Evolutionary conservation across 2,888 invertebrate species (phyloP).

Genomic region (Hyles lineata): DNA sequence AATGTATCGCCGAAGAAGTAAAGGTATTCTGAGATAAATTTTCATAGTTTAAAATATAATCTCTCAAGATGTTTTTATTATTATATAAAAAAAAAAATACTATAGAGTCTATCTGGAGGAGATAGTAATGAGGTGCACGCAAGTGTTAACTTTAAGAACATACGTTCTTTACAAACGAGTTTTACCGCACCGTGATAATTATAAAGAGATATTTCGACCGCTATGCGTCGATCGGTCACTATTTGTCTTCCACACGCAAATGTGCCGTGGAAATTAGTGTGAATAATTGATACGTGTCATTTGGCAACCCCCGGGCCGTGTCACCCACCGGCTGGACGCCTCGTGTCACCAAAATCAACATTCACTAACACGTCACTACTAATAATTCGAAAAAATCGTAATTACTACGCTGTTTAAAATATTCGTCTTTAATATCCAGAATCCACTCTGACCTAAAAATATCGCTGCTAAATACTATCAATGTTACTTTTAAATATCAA

Average conservation of each 20-base stretch:
- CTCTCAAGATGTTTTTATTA: too few species aligned
- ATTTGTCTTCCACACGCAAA: slow-evolving; percentile 84
- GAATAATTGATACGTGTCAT: slow-evolving; percentile 84
- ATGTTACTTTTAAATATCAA: too few species aligned
- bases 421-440: neutral
- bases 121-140: neutral
- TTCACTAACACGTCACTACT: slow-evolving; percentile 33
- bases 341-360: slow-evolving; percentile 57
- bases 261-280: slow-evolving; percentile 79
- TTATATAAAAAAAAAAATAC: too few species aligned
- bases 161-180: slow-evolving; percentile 55
- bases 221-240: slow-evolving; percentile 68
- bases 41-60: too few species aligned
- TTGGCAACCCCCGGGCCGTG: slow-evolving; percentile 77
- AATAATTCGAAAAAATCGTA: slow-evolving; percentile 28
- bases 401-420: slow-evolving; percentile 1
- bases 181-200: slow-evolving; percentile 65
- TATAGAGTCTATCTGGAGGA: neutral
- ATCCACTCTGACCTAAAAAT: neutral
- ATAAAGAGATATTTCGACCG: slow-evolving; percentile 72
- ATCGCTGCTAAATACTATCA: too few species aligned
- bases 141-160: slow-evolving; percentile 37
- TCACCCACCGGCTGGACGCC: slow-evolving; percentile 38
- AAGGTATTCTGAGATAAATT: neutral
- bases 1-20: neutral